Evolutionary conservation across 2,113 vertebrate species (phyloP).

Genomic region (Nesospiza acunhae): DNA sequence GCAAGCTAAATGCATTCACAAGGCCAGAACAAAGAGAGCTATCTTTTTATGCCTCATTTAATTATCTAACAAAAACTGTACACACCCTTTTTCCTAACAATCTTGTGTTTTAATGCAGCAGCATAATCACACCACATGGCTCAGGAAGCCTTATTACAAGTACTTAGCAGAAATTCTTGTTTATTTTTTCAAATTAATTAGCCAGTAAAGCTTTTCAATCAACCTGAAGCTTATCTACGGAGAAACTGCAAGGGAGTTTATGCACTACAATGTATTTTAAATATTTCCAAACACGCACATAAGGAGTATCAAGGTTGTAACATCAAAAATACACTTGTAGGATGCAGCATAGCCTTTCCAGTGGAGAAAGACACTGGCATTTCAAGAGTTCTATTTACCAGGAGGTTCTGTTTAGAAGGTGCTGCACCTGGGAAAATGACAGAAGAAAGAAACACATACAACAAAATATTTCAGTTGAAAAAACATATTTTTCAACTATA

Average conservation of each 20-base stretch:
- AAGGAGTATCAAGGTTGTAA: background rate
- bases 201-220: background rate
- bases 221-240: background rate
- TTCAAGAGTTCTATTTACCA: background rate
- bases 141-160: background rate
- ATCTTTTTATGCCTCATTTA: background rate
- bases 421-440: background rate
- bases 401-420: background rate
- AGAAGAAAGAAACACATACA: background rate
- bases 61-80: background rate
- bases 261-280: background rate
- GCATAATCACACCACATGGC: background rate
- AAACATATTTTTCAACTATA: background rate
- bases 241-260: background rate
- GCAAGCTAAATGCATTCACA: background rate
- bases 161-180: background rate
- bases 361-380: background rate
- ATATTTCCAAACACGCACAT: background rate
- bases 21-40: background rate
- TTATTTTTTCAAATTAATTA: background rate
- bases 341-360: background rate
- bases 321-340: background rate
- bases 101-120: background rate
- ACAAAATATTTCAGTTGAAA: background rate
- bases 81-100: background rate